Percentiles rank a stretch among this genome's conserved stretches.
Conservation (phyloP, 2,797 vertebrate genomes). For the Buceros bicornis region DNA sequence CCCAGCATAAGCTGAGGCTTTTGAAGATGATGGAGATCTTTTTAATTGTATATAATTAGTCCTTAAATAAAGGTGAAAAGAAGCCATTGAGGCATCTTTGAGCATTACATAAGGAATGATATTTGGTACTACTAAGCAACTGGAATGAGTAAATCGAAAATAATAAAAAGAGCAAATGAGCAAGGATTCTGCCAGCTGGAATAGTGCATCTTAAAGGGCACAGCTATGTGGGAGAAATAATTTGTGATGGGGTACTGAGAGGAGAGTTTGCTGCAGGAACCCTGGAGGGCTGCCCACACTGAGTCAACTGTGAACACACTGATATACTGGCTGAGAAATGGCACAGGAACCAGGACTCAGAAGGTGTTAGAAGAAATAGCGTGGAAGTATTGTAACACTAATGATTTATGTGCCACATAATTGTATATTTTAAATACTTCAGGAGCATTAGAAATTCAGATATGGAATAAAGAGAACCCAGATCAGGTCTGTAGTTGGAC, state of each 20-base stretch:
- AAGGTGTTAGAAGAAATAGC: neutral
- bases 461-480: neutral
- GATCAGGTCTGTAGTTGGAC: neutral
- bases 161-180: neutral
- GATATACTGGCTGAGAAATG: neutral
- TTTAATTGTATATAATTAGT: too few species aligned
- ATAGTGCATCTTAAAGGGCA: neutral
- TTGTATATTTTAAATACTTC: neutral
- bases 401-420: neutral
- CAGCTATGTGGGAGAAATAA: neutral
- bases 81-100: neutral
- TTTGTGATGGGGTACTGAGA: neutral
- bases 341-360: neutral
- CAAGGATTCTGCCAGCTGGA: neutral
- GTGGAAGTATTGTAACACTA: neutral
- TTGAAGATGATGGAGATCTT: neutral
- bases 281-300: neutral
- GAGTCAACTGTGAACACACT: neutral
- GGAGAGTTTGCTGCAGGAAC: neutral
- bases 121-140: neutral
- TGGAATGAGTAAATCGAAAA: neutral
- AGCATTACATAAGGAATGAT: neutral
- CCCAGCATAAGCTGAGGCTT: neutral
- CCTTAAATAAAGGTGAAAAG: neutral
- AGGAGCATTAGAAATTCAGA: conserved; percentile 3